A percentile compares a stretch with the other conserved stretches of the same genome.
Evolutionary conservation across 2,113 vertebrate species (phyloP).

Genomic region (Microtus ochrogaster): DNA sequence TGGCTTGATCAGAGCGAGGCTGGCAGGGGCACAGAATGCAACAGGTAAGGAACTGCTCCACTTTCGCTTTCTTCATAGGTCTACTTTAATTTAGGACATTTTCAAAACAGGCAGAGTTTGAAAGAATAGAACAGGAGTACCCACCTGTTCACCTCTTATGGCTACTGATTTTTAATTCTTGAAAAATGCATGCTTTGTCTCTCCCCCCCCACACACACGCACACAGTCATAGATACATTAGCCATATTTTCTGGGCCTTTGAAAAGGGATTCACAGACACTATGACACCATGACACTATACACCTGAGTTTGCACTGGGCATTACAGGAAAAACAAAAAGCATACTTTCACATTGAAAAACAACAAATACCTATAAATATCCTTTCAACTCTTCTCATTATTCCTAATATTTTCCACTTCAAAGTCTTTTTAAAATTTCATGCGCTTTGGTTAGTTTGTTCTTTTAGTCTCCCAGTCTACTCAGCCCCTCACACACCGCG

Average conservation of each 20-base stretch:
- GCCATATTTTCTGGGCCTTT: background rate
- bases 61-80: background rate
- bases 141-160: background rate
- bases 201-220: background rate
- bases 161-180: background rate
- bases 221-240: background rate
- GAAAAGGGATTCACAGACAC: background rate
- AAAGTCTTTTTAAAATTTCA: background rate
- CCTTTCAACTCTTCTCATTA: background rate
- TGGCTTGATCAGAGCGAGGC: conserved; percentile 94
- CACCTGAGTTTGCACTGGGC: background rate
- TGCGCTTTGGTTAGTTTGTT: background rate
- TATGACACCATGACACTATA: background rate
- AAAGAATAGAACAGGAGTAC: background rate
- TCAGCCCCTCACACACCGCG: background rate
- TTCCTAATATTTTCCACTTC: background rate
- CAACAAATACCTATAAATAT: background rate
- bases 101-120: conserved; percentile 1
- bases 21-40: conserved; percentile 92
- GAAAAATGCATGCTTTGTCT: background rate
- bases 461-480: background rate
- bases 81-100: background rate
- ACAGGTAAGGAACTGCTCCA: conserved; percentile 87
- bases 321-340: background rate
- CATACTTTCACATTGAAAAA: background rate